Conservation (phyloP, 2,797 vertebrate species). For the Eleutherodactylus coqui region DNA sequence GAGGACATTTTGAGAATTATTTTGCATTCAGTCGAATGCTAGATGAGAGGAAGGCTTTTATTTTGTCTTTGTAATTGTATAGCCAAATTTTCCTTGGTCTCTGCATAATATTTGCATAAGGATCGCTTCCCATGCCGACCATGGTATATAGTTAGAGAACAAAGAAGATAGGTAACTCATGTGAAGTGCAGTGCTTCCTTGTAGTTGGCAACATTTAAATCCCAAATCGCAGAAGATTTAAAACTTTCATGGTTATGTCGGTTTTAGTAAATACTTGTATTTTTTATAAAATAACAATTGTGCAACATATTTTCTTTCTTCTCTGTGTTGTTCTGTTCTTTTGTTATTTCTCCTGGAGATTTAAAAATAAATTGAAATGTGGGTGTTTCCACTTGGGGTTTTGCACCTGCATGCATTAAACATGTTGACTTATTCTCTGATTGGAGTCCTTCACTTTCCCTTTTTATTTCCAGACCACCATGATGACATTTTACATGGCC, state of each 20-base stretch:
- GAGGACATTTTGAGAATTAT: slow-evolving; percentile 42
- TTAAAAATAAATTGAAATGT: too few species aligned
- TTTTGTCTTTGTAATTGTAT: not conserved
- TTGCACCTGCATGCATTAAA: too few species aligned
- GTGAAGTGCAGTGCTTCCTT: not conserved
- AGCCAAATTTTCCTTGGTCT: too few species aligned
- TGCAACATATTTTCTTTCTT: not conserved
- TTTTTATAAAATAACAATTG: not conserved
- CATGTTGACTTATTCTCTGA: too few species aligned
- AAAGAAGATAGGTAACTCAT: not conserved
- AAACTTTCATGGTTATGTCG: not conserved
- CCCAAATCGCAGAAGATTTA: not conserved
- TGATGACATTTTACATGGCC: too few species aligned
- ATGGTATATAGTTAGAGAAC: not conserved
- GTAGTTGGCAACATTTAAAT: not conserved
- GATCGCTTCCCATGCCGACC: not conserved
- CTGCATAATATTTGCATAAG: not conserved
- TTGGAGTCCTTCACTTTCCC: too few species aligned
- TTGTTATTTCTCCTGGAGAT: too few species aligned
- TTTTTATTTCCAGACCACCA: too few species aligned
- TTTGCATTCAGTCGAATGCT: slow-evolving; percentile 13
- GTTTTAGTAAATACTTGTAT: not conserved
- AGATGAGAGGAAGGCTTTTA: not conserved
- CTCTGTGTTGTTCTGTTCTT: too few species aligned
- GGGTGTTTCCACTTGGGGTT: too few species aligned